A percentile compares a stretch with the other conserved stretches of the same genome.
These are phyloP conservation scores for Porites evermanni DNA, from an alignment of 92 coral and sea anemone species.

Conservation along the genomic window DNA sequence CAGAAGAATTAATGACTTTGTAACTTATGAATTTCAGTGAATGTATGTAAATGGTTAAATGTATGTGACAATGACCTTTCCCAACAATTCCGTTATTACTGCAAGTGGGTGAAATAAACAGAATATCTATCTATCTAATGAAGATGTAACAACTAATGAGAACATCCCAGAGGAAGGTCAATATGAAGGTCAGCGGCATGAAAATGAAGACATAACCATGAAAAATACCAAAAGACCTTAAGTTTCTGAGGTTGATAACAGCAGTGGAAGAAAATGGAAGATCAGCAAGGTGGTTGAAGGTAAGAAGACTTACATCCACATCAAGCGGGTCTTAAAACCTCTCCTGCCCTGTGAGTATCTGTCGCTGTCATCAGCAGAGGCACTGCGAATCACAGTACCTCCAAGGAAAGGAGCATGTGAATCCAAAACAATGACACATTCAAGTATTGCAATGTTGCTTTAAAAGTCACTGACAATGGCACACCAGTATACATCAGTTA, in stretches of 20 bases:
- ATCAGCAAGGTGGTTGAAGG: slow-evolving; percentile 23
- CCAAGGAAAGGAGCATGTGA: slow-evolving; percentile 61
- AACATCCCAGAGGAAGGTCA: neutral
- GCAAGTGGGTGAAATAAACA: too few relatives aligned
- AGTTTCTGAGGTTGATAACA: neutral
- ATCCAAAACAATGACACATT: slow-evolving; percentile 62
- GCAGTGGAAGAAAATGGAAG: slow-evolving; percentile 11
- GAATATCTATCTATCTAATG: neutral
- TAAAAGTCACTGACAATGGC: slow-evolving; percentile 32
- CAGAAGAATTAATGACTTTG: too few relatives aligned
- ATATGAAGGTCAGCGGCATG: neutral
- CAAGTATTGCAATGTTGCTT: slow-evolving; percentile 53
- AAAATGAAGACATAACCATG: neutral
- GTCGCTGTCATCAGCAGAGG: slow-evolving; percentile 52
- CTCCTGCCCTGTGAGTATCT: slow-evolving; percentile 50
- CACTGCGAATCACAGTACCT: slow-evolving; percentile 67
- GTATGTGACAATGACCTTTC: too few relatives aligned
- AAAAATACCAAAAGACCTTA: neutral
- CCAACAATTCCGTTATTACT: too few relatives aligned
- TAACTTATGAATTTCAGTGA: too few relatives aligned
- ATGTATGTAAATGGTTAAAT: too few relatives aligned
- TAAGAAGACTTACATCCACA: slow-evolving; percentile 28
- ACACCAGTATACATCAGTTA: neutral
- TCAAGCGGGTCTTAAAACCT: slow-evolving; percentile 41
- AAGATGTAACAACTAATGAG: neutral